phyloP scores from a whole-genome alignment of 2,797 vertebrate species.

The Oreonectes daqikongensis region DNA sequence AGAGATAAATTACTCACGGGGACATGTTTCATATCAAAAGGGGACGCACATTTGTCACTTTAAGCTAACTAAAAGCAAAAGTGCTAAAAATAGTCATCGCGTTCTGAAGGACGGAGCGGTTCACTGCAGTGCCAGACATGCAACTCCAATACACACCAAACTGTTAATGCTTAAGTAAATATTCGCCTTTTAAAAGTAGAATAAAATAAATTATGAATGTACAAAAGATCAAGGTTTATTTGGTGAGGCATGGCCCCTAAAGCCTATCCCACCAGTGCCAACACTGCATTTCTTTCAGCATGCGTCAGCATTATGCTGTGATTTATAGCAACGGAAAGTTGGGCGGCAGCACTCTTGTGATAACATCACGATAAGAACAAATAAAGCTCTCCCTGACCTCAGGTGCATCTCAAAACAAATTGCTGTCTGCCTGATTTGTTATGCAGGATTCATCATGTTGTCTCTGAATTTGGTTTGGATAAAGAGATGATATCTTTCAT shows the following conservation, averaged over 20 bases:
- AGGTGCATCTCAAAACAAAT: constrained; percentile 18
- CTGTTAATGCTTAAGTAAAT: neutral
- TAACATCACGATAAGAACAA: constrained; percentile 39
- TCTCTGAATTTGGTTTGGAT: constrained; percentile 41
- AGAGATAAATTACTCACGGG: neutral
- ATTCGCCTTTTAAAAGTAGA: neutral
- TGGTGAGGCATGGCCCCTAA: neutral
- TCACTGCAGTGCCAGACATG: neutral
- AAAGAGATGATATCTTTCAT: constrained; percentile 47
- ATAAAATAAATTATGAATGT: no score
- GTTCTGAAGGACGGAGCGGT: neutral
- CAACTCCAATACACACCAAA: neutral
- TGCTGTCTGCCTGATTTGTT: constrained; percentile 46
- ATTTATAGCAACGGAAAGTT: constrained; percentile 31
- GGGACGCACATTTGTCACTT: neutral
- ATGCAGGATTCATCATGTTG: constrained; percentile 45
- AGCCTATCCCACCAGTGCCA: neutral
- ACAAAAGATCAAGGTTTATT: neutral
- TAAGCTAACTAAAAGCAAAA: neutral
- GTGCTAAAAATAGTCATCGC: neutral
- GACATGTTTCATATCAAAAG: neutral
- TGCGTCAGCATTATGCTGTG: constrained; percentile 27
- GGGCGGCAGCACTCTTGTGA: constrained; percentile 4
- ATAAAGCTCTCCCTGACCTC: constrained; percentile 13
- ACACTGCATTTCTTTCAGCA: neutral